Base-by-base conservation (phyloP, 1,140 invertebrate genomes). In the Andrena cerasifolii region DNA sequence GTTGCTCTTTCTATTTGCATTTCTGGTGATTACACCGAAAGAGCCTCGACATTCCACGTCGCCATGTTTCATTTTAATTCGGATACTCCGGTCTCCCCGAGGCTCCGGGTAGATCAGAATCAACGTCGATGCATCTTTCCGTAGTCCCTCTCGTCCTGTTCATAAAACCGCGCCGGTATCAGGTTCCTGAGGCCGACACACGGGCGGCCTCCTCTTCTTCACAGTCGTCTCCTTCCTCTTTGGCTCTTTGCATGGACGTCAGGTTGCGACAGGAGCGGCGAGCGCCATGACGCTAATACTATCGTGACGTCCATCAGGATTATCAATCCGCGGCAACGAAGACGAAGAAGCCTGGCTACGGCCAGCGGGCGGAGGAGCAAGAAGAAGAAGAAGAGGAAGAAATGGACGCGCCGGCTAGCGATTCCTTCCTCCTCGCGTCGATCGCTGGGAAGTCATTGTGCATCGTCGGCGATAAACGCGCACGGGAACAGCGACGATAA, bases 241-340 rank as follows among this genome's bases (percentile, higher is more conserved):
- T 79, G 54, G 62, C 66, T 73, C 71, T 68, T 78, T 81, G 76
- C 76, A 53, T 54, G 67, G 31, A 62, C 73, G 82, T 82, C 82
- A 83, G 70, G 59, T 76, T 67, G 75, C 83, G 83, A 85, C 81
- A 84, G 72, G 78, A 81, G 71, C 73, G 79, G 72, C 81, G 79
- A 86, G 67, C 82, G 65, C 59, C 83, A 65, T 72, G 87, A 87
- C 89, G 85, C 87, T 90, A 90, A 90, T 89, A 79, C 89, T 86
- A 88, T 86, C 87, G 88, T 82, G 63, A 89, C 79, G 89, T 88
- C 86, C 84, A 86, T 90, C 90, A 88, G 86, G 87, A 90, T 90
- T 90, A 90, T 82, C 80, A 74, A 80, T 75, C 75, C 80, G 59
- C 83, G 51, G 73, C 68, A 84, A 84, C 82, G 66, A 73, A 77